Evolutionary conservation across 2,113 vertebrate genomes (phyloP).

Genomic region (Paradoxurus hermaphroditus): DNA sequence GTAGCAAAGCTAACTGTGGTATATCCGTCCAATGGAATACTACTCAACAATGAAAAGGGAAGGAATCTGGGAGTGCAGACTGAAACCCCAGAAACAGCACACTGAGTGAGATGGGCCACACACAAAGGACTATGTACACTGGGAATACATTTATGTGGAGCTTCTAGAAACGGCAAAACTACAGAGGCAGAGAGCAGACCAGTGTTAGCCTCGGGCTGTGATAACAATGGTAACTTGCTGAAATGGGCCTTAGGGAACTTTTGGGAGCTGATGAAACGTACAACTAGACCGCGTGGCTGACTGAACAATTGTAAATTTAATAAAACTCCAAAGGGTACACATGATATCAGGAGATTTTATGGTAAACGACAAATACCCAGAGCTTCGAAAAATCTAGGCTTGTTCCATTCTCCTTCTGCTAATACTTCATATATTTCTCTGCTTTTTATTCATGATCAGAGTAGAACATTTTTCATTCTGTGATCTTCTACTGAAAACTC

Average conservation of each 20-base stretch:
- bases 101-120: background rate
- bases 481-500: constrained; percentile 42
- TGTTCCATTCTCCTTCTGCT: background rate
- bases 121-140: background rate
- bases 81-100: background rate
- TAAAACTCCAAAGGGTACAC: background rate
- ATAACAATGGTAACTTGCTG: background rate
- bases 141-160: background rate
- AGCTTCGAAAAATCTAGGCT: background rate
- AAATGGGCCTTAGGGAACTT: background rate
- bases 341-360: constrained; percentile 4
- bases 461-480: constrained; percentile 46
- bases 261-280: background rate
- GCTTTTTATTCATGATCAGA: constrained; percentile 58
- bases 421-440: constrained; percentile 17
- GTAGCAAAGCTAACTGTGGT: background rate
- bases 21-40: background rate
- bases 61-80: background rate
- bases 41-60: background rate
- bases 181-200: background rate
- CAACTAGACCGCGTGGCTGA: background rate
- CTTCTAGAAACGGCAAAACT: background rate
- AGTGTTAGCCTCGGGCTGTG: background rate
- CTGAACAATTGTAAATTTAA: constrained; percentile 11
- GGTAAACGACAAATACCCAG: background rate